These are phyloP conservation scores for Leptura quadrifasciata DNA, from an alignment of 2,888 invertebrate genomes.

Conservation along the genomic window DNA sequence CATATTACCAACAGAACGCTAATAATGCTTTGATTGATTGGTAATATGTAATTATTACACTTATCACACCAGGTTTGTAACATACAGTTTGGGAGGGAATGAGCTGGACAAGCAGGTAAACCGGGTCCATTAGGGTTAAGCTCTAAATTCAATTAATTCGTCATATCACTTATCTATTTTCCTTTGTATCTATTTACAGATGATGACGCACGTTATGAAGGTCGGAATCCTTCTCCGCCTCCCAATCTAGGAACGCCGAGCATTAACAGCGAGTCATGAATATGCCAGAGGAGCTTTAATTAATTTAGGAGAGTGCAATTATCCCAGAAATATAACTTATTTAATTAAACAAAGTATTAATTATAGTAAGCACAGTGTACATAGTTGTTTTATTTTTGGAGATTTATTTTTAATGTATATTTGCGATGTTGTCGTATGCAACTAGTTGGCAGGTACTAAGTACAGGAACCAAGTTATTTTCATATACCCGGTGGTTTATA, in stretches of 20 bases:
- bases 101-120: no score
- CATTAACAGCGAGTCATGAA: constrained; percentile 53
- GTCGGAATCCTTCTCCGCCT: constrained; percentile 73
- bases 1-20: no score
- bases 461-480: constrained; percentile 43
- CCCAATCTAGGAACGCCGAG: constrained; percentile 65
- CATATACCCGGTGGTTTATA: constrained; percentile 57
- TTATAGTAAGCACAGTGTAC: constrained; percentile 63
- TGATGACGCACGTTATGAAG: constrained; percentile 72
- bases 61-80: no score
- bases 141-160: no score
- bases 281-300: constrained; percentile 56
- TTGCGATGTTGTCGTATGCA: constrained; percentile 39
- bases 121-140: no score
- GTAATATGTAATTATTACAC: no score
- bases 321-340: constrained; percentile 50
- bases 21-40: no score
- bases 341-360: constrained; percentile 44
- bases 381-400: constrained; percentile 64
- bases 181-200: constrained; percentile 58
- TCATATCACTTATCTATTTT: background rate
- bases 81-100: no score
- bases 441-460: constrained; percentile 14
- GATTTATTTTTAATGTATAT: constrained; percentile 53
- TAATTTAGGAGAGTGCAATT: constrained; percentile 62